Percentiles rank a stretch among this genome's conserved stretches.
Conservation (phyloP, 2,797 vertebrate species). For the Poecilia picta region DNA sequence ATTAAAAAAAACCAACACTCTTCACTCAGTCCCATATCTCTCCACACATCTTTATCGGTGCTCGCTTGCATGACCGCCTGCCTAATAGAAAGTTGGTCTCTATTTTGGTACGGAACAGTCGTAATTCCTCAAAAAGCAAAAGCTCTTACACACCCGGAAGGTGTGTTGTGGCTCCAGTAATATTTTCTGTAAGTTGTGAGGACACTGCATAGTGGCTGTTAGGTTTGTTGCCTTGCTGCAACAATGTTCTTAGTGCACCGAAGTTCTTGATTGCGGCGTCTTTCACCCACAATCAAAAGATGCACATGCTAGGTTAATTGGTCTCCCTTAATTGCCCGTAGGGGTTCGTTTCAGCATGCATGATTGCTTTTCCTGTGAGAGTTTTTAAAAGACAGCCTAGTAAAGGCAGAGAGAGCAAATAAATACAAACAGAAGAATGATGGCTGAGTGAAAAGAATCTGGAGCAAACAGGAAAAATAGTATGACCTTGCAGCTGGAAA, state of each 20-base stretch:
- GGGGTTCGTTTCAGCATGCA: neutral
- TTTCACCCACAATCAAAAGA: neutral
- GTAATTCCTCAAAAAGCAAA: neutral
- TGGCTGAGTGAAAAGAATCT: constrained; percentile 10
- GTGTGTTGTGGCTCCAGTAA: neutral
- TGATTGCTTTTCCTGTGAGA: neutral
- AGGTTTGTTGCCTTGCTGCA: neutral
- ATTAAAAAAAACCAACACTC: neutral
- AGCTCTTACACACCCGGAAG: neutral
- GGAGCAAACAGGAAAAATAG: constrained; percentile 19
- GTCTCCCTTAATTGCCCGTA: neutral
- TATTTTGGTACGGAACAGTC: neutral
- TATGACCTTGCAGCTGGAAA: constrained; percentile 32
- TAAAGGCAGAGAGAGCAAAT: constrained; percentile 38
- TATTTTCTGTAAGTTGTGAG: neutral
- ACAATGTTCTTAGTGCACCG: neutral
- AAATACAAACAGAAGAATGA: constrained; percentile 25
- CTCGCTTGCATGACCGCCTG: neutral
- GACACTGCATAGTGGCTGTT: neutral
- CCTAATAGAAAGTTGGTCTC: neutral
- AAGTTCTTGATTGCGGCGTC: neutral
- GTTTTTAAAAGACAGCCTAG: constrained; percentile 36
- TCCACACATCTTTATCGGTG: neutral
- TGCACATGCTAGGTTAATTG: neutral
- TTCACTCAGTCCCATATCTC: neutral